Evolutionary conservation across 2,113 vertebrate genomes (phyloP).

Genomic region (Oenanthe oenanthe): DNA sequence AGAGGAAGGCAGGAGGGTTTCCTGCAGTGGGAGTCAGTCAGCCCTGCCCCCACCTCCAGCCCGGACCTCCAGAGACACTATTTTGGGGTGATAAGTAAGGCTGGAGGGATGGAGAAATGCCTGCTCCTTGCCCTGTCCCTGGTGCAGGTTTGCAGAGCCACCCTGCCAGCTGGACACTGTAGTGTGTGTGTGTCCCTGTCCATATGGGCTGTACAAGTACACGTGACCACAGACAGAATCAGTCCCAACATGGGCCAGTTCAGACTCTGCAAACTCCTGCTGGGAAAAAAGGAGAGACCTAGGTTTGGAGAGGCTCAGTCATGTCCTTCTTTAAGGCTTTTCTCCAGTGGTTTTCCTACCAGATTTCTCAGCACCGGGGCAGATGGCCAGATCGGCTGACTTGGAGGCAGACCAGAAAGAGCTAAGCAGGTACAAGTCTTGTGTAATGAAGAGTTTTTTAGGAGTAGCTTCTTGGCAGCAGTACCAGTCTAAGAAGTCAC

Average conservation of each 20-base stretch:
- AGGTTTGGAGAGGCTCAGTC: not conserved
- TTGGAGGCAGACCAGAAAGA: not conserved
- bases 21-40: not conserved
- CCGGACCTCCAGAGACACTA: accelerated
- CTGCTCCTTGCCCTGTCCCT: not conserved
- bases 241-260: not conserved
- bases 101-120: not conserved
- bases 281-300: not conserved
- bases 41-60: not conserved
- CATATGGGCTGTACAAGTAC: not conserved
- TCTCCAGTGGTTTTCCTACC: not conserved
- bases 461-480: not conserved
- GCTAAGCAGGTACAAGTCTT: not conserved
- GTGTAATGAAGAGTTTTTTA: not conserved
- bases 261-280: not conserved
- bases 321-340: not conserved
- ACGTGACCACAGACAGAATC: not conserved
- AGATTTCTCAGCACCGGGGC: not conserved
- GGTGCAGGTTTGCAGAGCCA: not conserved
- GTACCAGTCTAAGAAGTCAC: not conserved
- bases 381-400: not conserved
- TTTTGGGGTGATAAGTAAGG: not conserved
- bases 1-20: not conserved
- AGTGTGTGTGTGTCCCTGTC: not conserved
- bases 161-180: not conserved